phyloP scores from a whole-genome alignment of 2,797 vertebrate genomes.

The Echeneis naucrates region DNA sequence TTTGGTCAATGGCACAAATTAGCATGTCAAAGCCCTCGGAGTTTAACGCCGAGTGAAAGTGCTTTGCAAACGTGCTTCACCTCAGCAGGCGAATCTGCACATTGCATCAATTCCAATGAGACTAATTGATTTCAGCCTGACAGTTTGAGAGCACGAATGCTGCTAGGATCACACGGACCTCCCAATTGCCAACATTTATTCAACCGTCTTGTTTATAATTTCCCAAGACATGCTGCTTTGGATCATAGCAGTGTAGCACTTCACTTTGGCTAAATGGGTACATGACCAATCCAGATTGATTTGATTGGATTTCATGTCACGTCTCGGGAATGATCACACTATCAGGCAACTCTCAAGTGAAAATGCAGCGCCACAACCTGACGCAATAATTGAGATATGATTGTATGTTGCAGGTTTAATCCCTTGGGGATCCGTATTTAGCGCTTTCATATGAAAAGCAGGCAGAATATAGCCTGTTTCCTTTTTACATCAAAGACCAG shows the following conservation, averaged over 20 bases:
- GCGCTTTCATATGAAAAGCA: too few relatives aligned
- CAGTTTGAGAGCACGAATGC: background rate
- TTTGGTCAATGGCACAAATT: background rate
- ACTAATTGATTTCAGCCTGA: background rate
- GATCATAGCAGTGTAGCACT: too few relatives aligned
- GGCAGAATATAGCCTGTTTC: background rate
- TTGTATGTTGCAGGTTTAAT: too few relatives aligned
- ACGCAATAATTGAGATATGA: too few relatives aligned
- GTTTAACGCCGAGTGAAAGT: background rate
- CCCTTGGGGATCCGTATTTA: too few relatives aligned
- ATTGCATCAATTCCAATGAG: background rate
- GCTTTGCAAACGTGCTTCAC: background rate
- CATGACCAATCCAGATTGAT: too few relatives aligned
- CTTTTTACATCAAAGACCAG: background rate
- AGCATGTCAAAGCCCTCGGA: background rate
- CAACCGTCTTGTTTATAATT: background rate
- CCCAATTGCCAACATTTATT: background rate
- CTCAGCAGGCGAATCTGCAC: background rate
- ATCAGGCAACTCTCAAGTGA: too few relatives aligned
- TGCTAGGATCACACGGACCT: background rate
- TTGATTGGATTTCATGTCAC: too few relatives aligned
- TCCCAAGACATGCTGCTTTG: background rate
- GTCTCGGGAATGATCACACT: too few relatives aligned
- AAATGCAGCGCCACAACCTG: too few relatives aligned
- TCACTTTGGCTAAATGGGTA: too few relatives aligned